Base-by-base conservation (phyloP, 2,113 vertebrate species). In the Heptranchias perlo region DNA sequence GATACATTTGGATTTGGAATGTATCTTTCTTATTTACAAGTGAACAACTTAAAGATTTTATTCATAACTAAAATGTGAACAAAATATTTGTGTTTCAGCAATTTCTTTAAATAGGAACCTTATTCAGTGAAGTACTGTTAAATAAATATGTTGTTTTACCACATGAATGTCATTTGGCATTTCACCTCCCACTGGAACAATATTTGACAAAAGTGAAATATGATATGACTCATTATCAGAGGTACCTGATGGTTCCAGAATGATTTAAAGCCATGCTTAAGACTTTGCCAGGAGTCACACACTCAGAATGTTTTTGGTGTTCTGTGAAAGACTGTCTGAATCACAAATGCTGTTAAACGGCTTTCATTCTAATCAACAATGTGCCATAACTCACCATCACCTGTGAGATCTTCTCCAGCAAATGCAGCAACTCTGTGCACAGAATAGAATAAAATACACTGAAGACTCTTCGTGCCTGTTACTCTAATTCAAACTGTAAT, bases 251-350 rank as follows among this genome's bases (percentile, higher is more conserved):
- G 28, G 13, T 49, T 95, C 65, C 44, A 69, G 47, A 31, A 31
- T 95, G 47, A 67, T 95, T 95, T 16, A 95, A 95, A 95, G 64
- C 21, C 64, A 13, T 28, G 7, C 64, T 94, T 94, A 89, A 89
- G 49, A 54, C 10, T 31, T 89, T 35, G 14, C 54, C 87, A 93
- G 89, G 35, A 64, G 58, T 44, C 76, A 39, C 21, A 39, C 16
- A 39, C 76, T 82, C 76, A 82, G n/a, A 82, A 0, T 6, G n/a
- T n/a, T 93, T 62, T 93, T 31, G 31, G 35, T 92, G 87, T 64
- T 93, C n/a, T 62, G n/a, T 62, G n/a, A 93, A 62, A 93, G 13
- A 39, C 35, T 62, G 54, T 62, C 89, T 62, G n/a, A 39, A 62
- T n/a, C 21, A 62, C n/a, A 93, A 62, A 64, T 93, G n/a, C 16